These are phyloP conservation scores for Parotocinclus haroldoi DNA, from an alignment of 2,797 vertebrate genomes.

Conservation along the genomic window DNA sequence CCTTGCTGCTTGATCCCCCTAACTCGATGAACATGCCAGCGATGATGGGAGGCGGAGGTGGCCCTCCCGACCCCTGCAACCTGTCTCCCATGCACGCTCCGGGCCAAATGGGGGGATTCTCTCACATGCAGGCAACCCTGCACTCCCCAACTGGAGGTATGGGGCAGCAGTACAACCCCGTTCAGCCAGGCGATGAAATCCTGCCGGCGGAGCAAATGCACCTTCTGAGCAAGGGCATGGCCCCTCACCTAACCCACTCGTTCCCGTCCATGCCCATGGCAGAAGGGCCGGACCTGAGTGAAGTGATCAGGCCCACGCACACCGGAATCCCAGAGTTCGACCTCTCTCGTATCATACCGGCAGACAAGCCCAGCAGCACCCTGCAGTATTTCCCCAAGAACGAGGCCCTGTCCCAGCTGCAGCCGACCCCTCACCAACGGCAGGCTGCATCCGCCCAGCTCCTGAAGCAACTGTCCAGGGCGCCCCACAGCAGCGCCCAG, in stretches of 20 bases:
- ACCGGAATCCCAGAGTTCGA: conserved; percentile 97
- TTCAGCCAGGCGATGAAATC: conserved; percentile 78
- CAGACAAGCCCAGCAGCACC: conserved; percentile 97
- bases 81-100: conserved; percentile 83
- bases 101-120: conserved; percentile 80
- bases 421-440: conserved; percentile 65
- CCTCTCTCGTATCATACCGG: conserved; percentile 95
- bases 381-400: conserved; percentile 97
- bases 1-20: conserved; percentile 85
- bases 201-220: conserved; percentile 79
- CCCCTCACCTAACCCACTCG: conserved; percentile 73
- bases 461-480: conserved; percentile 83
- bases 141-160: conserved; percentile 80
- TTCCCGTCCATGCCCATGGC: conserved; percentile 78
- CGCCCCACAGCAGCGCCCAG: conserved; percentile 67
- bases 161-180: conserved; percentile 81
- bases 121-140: conserved; percentile 82
- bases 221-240: conserved; percentile 80
- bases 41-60: conserved; percentile 73
- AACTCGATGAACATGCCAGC: conserved; percentile 84
- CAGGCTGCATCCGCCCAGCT: conserved; percentile 82
- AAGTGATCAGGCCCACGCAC: conserved; percentile 90
- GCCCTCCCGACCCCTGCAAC: conserved; percentile 78
- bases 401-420: conserved; percentile 69
- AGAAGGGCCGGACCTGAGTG: conserved; percentile 88